Conservation (phyloP, 1,140 invertebrate species). For the Diploscapter pachys region DNA sequence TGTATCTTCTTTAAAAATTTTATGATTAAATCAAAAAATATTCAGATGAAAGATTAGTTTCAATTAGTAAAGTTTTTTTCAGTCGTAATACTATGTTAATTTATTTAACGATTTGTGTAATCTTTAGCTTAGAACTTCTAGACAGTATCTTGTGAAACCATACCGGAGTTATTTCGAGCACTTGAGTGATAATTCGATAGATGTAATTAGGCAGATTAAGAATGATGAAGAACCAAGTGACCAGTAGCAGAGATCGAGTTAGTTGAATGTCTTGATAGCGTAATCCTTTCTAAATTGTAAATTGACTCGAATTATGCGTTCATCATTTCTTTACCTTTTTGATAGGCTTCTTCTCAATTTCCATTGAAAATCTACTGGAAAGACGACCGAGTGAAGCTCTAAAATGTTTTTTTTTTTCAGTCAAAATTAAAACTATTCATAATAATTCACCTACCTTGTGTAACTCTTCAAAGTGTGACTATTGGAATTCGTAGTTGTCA, state of each 20-base stretch:
- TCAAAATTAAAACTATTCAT: too few species aligned
- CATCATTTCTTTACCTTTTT: background rate
- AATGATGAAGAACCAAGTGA: conserved; percentile 57
- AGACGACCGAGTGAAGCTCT: background rate
- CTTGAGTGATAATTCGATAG: conserved; percentile 45
- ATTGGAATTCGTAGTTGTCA: conserved; percentile 42
- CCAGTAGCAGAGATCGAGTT: conserved; percentile 55
- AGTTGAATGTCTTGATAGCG: conserved; percentile 53
- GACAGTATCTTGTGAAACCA: conserved; percentile 8
- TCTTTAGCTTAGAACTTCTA: conserved; percentile 6
- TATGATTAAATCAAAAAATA: too few species aligned
- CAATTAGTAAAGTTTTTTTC: too few species aligned
- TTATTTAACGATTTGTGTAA: background rate
- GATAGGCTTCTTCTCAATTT: conserved; percentile 14
- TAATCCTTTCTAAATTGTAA: conserved; percentile 25
- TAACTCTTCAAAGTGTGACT: conserved; percentile 13
- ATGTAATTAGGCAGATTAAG: conserved; percentile 56
- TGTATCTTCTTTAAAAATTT: too few species aligned
- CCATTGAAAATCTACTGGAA: conserved; percentile 26
- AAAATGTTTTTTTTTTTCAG: too few species aligned
- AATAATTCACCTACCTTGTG: background rate
- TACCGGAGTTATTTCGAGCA: conserved; percentile 36
- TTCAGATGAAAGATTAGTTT: too few species aligned
- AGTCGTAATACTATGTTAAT: too few species aligned
- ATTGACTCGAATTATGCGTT: background rate